Evolutionary conservation across 2,113 vertebrate genomes (phyloP), one percentile per base, ranked within the genome.

Genomic region (Hyperopisus bebe): DNA sequence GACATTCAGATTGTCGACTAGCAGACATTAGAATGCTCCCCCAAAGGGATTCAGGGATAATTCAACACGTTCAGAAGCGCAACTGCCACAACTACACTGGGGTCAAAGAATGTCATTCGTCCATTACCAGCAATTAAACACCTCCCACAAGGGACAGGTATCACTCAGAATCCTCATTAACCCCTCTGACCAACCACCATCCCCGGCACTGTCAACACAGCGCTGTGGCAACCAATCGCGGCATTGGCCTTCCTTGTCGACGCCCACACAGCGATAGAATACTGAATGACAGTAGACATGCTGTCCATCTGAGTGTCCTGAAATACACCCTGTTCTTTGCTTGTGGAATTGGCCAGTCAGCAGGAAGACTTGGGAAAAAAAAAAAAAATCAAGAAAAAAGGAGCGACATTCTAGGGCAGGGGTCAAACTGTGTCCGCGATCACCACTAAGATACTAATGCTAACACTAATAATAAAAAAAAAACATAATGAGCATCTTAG

Each of bases 131-230:
- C 95, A 96, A 96, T 96, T 96, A 96, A 95, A 96, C 95, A 96
- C 95, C 95, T 96, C 96, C 96, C 95, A 96, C 96, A 19, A 88
- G 93, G 91, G 91, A 92, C 93, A 93, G 92, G 92, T 91, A 94
- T 95, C 93, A 94, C 94, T 96, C 94, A 95, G 94, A 95, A 95
- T 94, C 94, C 96, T 96, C 93, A 96, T 96, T 96, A 96, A 96
- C 95, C 95, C 93, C 93, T 93, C 94, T 95, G 95, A 95, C 95
- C 95, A 96, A 96, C 95, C 94, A 94, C 92, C 93, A 93, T 93
- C 92, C 91, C 91, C 93, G 93, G 93, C 93, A 94, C 91, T 90
- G 93, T 92, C 93, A 94, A 93, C 94, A 92, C 93, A 90, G 84
- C 89, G 44, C 91, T 91, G 90, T 89, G 94, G 58, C 90, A 94